Percentiles rank a stretch among this genome's conserved stretches.
Evolutionary conservation across 2,888 invertebrate genomes (phyloP).

Genomic region (Caenorhabditis parvicauda): DNA sequence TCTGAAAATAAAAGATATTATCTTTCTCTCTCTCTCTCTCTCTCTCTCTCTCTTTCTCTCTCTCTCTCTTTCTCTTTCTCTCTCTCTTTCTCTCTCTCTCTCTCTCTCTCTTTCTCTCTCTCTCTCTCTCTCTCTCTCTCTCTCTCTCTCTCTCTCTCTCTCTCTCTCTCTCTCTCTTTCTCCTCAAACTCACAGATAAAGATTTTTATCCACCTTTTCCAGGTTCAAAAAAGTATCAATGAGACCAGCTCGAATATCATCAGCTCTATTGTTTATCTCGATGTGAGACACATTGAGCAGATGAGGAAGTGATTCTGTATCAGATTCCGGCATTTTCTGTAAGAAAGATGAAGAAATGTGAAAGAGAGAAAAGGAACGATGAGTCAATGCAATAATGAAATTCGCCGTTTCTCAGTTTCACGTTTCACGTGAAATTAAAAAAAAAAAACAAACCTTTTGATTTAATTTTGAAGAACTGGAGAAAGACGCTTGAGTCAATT

Average conservation of each 20-base stretch:
- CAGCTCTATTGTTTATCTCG: background rate
- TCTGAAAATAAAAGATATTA: constrained; percentile 29
- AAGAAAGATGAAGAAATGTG: no score
- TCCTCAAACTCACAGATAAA: background rate
- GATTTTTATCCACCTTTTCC: no score
- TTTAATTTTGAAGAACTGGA: no score
- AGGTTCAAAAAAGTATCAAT: no score
- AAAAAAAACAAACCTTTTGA: no score
- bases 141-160: background rate
- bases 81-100: constrained; percentile 1
- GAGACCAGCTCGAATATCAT: no score
- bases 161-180: background rate
- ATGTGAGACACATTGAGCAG: background rate
- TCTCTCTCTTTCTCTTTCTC: background rate
- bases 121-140: background rate
- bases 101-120: constrained; percentile 1
- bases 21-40: background rate
- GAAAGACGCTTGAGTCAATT: no score
- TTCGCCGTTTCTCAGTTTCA: no score
- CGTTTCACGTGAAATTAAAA: no score
- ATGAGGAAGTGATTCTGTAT: background rate
- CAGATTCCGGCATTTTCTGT: background rate
- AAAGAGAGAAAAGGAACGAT: no score
- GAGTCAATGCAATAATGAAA: no score
- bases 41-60: background rate